Percentiles rank a stretch among this genome's conserved stretches.
These are phyloP conservation scores for Hypothenemus hampei DNA, from an alignment of 1,140 invertebrate genomes.

Conservation along the genomic window DNA sequence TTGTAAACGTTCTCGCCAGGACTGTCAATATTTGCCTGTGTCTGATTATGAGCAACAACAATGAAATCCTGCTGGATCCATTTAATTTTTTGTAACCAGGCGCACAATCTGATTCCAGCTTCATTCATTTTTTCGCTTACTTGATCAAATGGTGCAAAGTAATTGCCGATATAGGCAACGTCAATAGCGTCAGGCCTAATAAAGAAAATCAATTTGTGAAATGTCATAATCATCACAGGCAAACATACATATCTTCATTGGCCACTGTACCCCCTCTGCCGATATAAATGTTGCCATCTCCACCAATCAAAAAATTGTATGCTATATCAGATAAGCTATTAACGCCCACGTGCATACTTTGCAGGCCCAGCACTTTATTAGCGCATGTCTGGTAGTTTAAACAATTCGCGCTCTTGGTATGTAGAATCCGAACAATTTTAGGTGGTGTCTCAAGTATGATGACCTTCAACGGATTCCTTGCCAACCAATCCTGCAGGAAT, in stretches of 20 bases:
- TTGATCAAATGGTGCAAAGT: slow-evolving; percentile 34
- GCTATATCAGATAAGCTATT: slow-evolving; percentile 51
- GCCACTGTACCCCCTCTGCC: slow-evolving; percentile 48
- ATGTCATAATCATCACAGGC: slow-evolving; percentile 45
- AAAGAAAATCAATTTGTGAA: too few species aligned
- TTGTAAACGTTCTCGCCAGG: slow-evolving; percentile 39
- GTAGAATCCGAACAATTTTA: slow-evolving; percentile 44
- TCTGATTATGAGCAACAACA: slow-evolving; percentile 48
- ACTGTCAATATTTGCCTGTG: slow-evolving; percentile 32
- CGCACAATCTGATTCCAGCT: slow-evolving; percentile 41
- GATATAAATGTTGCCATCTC: slow-evolving; percentile 60
- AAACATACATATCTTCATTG: neutral
- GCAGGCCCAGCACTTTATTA: slow-evolving; percentile 45
- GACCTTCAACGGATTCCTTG: neutral
- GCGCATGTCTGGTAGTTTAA: slow-evolving; percentile 43
- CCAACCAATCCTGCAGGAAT: slow-evolving; percentile 13
- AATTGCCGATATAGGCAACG: slow-evolving; percentile 50
- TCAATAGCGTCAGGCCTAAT: slow-evolving; percentile 45
- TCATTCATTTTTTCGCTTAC: slow-evolving; percentile 42
- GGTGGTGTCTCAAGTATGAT: neutral
- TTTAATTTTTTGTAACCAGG: slow-evolving; percentile 38
- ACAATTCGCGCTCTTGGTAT: slow-evolving; percentile 43
- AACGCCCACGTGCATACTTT: slow-evolving; percentile 68
- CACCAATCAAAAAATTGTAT: slow-evolving; percentile 66
- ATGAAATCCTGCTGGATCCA: slow-evolving; percentile 42